Evolutionary conservation across 2,113 vertebrate genomes (phyloP), one percentile per base, ranked within the genome.

Genomic region (Sapajus apella): DNA sequence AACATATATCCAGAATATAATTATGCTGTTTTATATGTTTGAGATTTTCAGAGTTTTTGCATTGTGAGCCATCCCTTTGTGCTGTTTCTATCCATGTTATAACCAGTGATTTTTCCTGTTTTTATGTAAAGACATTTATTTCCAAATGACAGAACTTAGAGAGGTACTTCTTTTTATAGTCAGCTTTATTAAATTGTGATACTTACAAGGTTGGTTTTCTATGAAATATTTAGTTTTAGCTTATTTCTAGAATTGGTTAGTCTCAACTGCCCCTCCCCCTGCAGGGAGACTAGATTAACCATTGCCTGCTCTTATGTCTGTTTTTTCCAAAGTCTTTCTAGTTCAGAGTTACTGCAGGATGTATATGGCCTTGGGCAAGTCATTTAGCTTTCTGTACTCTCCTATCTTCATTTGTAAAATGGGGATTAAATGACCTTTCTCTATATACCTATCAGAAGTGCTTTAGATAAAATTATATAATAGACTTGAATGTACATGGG

Each of bases 381-480:
- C 76, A 88, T 85, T 96, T 91, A 94, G 50, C 32, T 79, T n/a
- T 55, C 82, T 91, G 40, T 82, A 61, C 17, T 97, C 45, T 81
- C 23, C 35, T 80, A 80, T 92, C 30, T 89, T 95, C 16, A 79
- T 68, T 95, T 94, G 79, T 90, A 87, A 84, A 95, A 92, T 30
- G 43, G 25, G 37, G 55, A 95, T 92, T 81, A 96, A 96, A 94
- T 84, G 37, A 94, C 58, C 56, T 96, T 92, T 72, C 27, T 90
- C 37, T 95, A 40, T 73, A 14, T 83, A 90, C 43, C 66, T 86
- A 94, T 52, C 30, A 89, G 7, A 40, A 97, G 27, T 87, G 43
- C 35, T 72, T 92, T 50, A 68, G 52, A 96, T 66, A 84, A 96
- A 96, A 96, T 95, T 94, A 93, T 32, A 87, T 70, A 86, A 84